Base-by-base conservation (phyloP, 2,888 invertebrate species). In the Girardia tigrina region DNA sequence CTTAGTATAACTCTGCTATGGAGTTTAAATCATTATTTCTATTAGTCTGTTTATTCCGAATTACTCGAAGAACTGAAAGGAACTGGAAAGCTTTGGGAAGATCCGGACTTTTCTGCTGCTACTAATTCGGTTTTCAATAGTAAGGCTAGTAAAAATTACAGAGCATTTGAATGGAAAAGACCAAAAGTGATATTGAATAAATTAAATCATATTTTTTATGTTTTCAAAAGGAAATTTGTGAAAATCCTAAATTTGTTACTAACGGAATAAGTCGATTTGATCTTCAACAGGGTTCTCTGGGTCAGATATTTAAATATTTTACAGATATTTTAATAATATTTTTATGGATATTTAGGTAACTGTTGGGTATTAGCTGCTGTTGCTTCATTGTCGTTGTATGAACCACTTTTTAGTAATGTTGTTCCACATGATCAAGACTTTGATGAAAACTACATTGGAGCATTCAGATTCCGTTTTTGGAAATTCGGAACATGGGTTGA, bases 351-450 rank as follows among this genome's bases (percentile, higher is more conserved):
- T 6, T 8, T 27, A 77, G 77, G 77, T 26, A 77, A 77, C 26
- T 77, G 77, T 42, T 77, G 77, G 77, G 42, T 77, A 2, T 71
- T 77, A 26, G 77, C 77, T 4, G 77, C 77, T 1, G 29, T 78
- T 1, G 72, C 77, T 4, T 78, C 78, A 85, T 86, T 94, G 27
- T 94, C 94, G 0, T 86, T 93, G 80, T 89, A 91, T 81, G 87
- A 88, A 78, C 88, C 89, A 81, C 86, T 94, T 75, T 94, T 95
- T 87, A 90, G 90, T 86, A 90, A 92, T 86, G 91, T 95, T 77
- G 92, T 94, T 69, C 94, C 94, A 1, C 90, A 91, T 81, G 93
- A 94, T 82, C 94, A 95, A 85, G 88, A 89, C 81, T 95, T 94
- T 82, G 42, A 89, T 42, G 90, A 6, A 42, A 75, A 26, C 23